Conservation (phyloP, 1,140 invertebrate genomes). For the Parasteatoda tepidariorum region DNA sequence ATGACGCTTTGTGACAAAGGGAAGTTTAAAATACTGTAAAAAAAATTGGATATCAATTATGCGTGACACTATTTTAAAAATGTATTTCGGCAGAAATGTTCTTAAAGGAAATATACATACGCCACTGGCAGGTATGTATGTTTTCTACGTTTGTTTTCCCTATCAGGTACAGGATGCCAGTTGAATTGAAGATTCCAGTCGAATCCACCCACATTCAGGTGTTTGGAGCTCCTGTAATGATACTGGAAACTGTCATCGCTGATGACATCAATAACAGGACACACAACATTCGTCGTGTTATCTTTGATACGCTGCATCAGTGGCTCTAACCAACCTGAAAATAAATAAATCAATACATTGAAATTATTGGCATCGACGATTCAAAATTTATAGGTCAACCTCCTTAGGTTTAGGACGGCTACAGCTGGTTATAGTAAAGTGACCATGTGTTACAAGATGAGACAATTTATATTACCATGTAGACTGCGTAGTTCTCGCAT, state of each 20-base stretch:
- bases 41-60: no score
- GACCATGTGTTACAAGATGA: no score
- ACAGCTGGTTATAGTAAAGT: no score
- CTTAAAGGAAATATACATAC: constrained; percentile 31
- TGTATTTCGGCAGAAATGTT: no score
- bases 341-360: background rate
- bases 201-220: constrained; percentile 97
- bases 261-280: constrained; percentile 81
- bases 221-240: constrained; percentile 71
- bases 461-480: no score
- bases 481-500: no score
- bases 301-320: constrained; percentile 88
- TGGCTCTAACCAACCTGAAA: constrained; percentile 87
- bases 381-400: no score
- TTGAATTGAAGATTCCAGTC: constrained; percentile 95
- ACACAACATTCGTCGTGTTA: constrained; percentile 90
- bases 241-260: constrained; percentile 73
- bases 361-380: no score
- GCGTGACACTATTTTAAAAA: no score
- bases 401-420: no score
- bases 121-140: constrained; percentile 76
- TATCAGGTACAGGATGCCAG: constrained; percentile 96
- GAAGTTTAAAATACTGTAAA: no score
- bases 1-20: no score
- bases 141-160: constrained; percentile 91